These are phyloP conservation scores for Thinocorus orbignyianus DNA, from an alignment of 2,113 vertebrate species.

Conservation along the genomic window DNA sequence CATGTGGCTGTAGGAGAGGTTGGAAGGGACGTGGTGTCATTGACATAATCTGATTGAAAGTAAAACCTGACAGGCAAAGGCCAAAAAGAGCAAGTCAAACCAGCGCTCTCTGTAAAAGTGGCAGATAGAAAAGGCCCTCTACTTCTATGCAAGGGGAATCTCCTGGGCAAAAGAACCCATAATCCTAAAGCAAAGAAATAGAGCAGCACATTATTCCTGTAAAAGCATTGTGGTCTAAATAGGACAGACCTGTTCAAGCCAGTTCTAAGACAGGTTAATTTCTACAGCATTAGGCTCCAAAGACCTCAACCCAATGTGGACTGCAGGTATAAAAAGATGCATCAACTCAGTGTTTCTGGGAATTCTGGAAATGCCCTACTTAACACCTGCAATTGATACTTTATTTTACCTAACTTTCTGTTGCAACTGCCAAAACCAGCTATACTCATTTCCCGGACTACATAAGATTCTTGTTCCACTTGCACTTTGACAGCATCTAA, in stretches of 20 bases:
- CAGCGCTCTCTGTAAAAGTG: fast-evolving
- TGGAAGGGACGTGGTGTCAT: not conserved
- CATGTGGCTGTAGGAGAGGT: not conserved
- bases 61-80: not conserved
- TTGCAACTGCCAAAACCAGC: not conserved
- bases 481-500: not conserved
- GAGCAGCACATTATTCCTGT: not conserved
- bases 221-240: not conserved
- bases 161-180: not conserved
- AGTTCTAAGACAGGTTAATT: not conserved
- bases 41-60: not conserved
- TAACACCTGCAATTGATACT: not conserved
- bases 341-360: not conserved
- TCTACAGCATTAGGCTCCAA: not conserved
- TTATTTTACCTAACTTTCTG: not conserved
- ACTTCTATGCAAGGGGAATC: not conserved
- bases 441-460: not conserved
- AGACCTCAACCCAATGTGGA: not conserved
- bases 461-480: not conserved
- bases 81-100: not conserved
- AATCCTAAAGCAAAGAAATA: not conserved
- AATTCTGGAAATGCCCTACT: not conserved
- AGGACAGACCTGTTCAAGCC: not conserved
- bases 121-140: not conserved
- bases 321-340: not conserved